A percentile compares a stretch with the other conserved stretches of the same genome.
Evolutionary conservation across 1,140 invertebrate genomes (phyloP).

Genomic region (Neodiprion fabricii): DNA sequence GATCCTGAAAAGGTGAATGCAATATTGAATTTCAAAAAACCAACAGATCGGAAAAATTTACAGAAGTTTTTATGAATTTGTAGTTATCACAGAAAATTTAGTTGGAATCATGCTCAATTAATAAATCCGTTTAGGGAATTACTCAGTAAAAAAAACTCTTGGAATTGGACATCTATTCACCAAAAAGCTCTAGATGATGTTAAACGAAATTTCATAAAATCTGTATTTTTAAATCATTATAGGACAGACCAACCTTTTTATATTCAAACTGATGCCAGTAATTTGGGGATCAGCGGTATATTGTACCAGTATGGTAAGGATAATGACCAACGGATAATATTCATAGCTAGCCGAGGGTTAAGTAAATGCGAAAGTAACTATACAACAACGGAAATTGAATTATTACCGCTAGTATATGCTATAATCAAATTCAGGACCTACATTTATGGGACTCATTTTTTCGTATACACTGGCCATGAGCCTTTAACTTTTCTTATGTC

Average conservation of each 20-base stretch:
- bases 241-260: constrained; percentile 6
- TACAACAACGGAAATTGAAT: too few relatives aligned
- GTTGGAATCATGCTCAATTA: constrained; percentile 6
- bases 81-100: constrained; percentile 42
- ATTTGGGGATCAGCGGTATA: background rate
- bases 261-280: constrained; percentile 12
- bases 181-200: background rate
- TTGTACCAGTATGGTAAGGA: constrained; percentile 11
- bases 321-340: background rate
- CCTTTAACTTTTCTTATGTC: constrained; percentile 10
- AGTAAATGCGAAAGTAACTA: background rate
- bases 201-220: constrained; percentile 2
- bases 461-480: constrained; percentile 11
- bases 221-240: constrained; percentile 17
- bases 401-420: constrained; percentile 23
- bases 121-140: constrained; percentile 18
- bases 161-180: constrained; percentile 6
- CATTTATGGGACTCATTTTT: background rate
- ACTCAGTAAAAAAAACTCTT: background rate
- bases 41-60: constrained; percentile 25
- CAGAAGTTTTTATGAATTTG: constrained; percentile 41
- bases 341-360: constrained; percentile 3
- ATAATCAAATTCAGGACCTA: constrained; percentile 19
- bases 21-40: constrained; percentile 24
- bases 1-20: constrained; percentile 24